Evolutionary conservation across 1,140 invertebrate genomes (phyloP).

Genomic region (Pseudomyrmex dendroicus): DNA sequence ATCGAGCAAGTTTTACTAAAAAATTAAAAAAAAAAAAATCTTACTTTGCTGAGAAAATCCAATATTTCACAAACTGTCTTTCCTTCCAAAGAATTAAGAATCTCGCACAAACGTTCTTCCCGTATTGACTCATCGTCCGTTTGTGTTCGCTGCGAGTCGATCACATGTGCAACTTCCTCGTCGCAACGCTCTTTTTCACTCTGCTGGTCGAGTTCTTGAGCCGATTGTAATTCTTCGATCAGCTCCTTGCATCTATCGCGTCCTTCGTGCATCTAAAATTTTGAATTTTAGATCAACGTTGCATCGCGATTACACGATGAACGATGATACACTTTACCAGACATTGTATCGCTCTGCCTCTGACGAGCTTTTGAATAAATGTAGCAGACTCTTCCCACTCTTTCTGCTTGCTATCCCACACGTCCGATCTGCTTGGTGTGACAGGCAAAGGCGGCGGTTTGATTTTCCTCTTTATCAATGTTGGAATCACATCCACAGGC

Average conservation of each 20-base stretch:
- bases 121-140: slow-evolving; percentile 70
- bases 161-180: slow-evolving; percentile 81
- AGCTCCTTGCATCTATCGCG: slow-evolving; percentile 88
- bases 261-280: slow-evolving; percentile 88
- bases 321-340: slow-evolving; percentile 84
- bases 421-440: slow-evolving; percentile 84
- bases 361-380: slow-evolving; percentile 88
- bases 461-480: slow-evolving; percentile 72
- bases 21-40: slow-evolving; percentile 6
- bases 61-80: slow-evolving; percentile 87
- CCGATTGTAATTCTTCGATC: slow-evolving; percentile 89
- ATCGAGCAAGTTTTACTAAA: neutral
- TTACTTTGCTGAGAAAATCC: slow-evolving; percentile 89
- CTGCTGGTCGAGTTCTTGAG: slow-evolving; percentile 87
- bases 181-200: slow-evolving; percentile 82
- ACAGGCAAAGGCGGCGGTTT: slow-evolving; percentile 82
- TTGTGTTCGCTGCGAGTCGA: slow-evolving; percentile 81
- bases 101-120: slow-evolving; percentile 84
- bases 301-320: neutral
- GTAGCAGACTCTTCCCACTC: slow-evolving; percentile 86
- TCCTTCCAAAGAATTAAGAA: slow-evolving; percentile 87
- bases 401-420: slow-evolving; percentile 76
- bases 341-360: slow-evolving; percentile 89
- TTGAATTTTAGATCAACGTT: neutral
- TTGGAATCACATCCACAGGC: slow-evolving; percentile 24